A percentile compares a stretch with the other conserved stretches of the same genome.
These are phyloP conservation scores for Bradynema listronoti DNA, from an alignment of 1,140 invertebrate species.

Conservation along the genomic window DNA sequence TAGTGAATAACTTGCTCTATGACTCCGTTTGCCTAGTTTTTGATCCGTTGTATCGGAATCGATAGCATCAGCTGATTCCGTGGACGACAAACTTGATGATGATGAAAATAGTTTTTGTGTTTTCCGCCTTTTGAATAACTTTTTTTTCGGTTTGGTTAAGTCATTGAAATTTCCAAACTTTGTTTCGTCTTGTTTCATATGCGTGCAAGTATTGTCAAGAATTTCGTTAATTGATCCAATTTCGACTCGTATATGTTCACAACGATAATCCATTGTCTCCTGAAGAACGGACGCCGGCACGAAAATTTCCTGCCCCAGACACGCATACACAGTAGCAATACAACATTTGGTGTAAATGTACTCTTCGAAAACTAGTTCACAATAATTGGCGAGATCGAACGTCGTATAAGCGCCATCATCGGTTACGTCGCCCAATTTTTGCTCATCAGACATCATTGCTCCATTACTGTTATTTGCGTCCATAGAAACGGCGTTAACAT, in stretches of 20 bases:
- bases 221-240: conserved; percentile 36
- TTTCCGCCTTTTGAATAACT: not conserved
- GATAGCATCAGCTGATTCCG: not conserved
- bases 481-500: conserved; percentile 3
- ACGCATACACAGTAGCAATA: conserved; percentile 28
- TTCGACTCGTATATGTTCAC: conserved; percentile 29
- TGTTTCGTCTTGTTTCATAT: too few species aligned
- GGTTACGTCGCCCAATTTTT: conserved; percentile 2
- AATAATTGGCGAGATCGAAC: conserved; percentile 25
- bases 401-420: conserved; percentile 9
- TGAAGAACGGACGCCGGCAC: conserved; percentile 20
- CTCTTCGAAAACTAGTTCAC: conserved; percentile 11
- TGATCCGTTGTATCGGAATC: not conserved
- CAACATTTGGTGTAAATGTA: conserved; percentile 35
- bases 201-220: conserved; percentile 19
- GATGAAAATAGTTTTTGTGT: not conserved
- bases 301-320: conserved; percentile 28
- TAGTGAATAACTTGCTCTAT: not conserved
- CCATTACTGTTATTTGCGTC: too few species aligned
- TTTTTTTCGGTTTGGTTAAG: not conserved
- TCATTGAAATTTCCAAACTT: too few species aligned
- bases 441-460: conserved; percentile 12
- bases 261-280: conserved; percentile 28
- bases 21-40: not conserved
- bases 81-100: not conserved